Evolutionary conservation across 2,888 invertebrate species (phyloP).

Genomic region (Protophormia terraenovae): DNA sequence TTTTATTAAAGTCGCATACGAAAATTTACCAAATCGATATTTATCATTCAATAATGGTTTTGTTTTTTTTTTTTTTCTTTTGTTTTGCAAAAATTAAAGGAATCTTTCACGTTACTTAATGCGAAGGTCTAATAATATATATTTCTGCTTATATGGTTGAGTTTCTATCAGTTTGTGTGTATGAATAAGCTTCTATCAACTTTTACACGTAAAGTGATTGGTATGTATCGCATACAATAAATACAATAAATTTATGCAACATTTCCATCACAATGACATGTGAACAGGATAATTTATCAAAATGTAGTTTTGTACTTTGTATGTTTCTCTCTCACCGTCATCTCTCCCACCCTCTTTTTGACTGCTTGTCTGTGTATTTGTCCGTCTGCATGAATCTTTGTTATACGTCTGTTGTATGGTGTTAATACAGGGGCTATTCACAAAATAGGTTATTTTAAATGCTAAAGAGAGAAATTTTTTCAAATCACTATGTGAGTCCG

Average conservation of each 20-base stretch:
- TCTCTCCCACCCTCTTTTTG: neutral
- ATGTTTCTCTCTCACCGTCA: neutral
- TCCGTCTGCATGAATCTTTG: neutral
- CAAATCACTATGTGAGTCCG: too few relatives aligned
- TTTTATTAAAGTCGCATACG: slow-evolving; percentile 1
- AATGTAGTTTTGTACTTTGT: slow-evolving; percentile 35
- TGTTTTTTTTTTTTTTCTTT: slow-evolving; percentile 25
- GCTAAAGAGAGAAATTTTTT: neutral
- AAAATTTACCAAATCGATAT: too few relatives aligned
- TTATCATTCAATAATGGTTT: slow-evolving; percentile 62
- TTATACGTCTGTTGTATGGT: neutral
- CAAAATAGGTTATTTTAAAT: neutral
- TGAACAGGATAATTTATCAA: slow-evolving; percentile 68
- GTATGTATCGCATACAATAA: slow-evolving; percentile 57
- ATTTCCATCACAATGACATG: slow-evolving; percentile 64
- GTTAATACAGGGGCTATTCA: neutral
- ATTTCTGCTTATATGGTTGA: neutral
- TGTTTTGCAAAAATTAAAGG: slow-evolving; percentile 24
- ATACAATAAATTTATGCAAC: slow-evolving; percentile 66
- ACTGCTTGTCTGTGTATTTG: neutral
- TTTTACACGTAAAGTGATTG: slow-evolving; percentile 56
- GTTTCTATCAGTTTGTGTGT: neutral
- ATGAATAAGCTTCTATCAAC: neutral
- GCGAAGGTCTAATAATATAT: neutral
- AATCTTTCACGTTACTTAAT: neutral